A percentile compares a stretch with the other conserved stretches of the same genome.
Evolutionary conservation across 1,140 invertebrate genomes (phyloP).

Genomic region (Lasaia peninsularis): DNA sequence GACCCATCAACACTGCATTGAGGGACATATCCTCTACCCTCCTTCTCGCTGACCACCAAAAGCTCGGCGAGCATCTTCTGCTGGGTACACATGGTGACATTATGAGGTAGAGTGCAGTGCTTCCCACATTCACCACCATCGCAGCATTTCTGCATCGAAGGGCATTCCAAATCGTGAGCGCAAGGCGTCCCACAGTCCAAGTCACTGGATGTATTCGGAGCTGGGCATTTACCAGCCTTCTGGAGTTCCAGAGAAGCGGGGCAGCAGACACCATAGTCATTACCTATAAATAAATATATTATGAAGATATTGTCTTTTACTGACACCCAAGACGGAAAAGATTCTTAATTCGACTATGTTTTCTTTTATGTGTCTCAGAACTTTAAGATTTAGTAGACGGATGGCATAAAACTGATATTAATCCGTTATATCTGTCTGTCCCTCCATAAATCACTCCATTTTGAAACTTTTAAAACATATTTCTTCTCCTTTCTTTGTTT

Average conservation of each 20-base stretch:
- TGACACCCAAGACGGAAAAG: too few species aligned
- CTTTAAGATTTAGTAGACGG: too few species aligned
- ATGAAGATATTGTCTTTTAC: neutral
- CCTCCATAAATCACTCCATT: too few species aligned
- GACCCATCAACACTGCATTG: constrained; percentile 85
- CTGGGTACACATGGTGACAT: constrained; percentile 85
- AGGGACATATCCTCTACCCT: constrained; percentile 89
- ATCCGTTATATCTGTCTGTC: too few species aligned
- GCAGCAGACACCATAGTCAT: constrained; percentile 92
- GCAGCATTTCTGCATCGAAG: constrained; percentile 89
- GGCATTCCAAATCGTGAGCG: constrained; percentile 87
- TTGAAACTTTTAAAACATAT: too few species aligned
- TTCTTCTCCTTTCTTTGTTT: too few species aligned
- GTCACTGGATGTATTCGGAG: constrained; percentile 34
- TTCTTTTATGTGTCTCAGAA: too few species aligned
- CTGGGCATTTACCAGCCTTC: constrained; percentile 86
- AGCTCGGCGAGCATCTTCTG: constrained; percentile 87
- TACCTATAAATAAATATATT: constrained; percentile 66
- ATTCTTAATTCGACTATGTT: too few species aligned
- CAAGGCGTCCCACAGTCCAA: constrained; percentile 82
- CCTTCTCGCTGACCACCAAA: constrained; percentile 85
- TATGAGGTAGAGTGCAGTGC: constrained; percentile 82
- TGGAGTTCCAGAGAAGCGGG: constrained; percentile 85
- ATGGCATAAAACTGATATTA: too few species aligned
- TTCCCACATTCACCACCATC: constrained; percentile 82